A percentile compares a stretch with the other conserved stretches of the same genome.
Conservation (phyloP, 2,888 invertebrate genomes). For the Sminthurides aquaticus region DNA sequence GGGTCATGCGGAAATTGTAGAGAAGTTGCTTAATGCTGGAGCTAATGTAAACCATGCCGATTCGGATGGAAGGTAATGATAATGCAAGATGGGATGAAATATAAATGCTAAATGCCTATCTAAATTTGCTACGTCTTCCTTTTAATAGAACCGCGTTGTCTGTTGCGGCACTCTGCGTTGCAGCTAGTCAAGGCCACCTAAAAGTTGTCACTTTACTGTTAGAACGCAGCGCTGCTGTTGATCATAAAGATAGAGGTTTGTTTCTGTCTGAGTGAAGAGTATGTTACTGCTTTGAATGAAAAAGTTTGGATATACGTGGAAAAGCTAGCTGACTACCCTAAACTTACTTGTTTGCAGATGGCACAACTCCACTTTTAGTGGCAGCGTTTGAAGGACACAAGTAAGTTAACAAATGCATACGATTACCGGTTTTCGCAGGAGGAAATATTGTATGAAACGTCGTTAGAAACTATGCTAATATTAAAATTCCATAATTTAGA, state of each 20-base stretch:
- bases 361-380: conserved; percentile 77
- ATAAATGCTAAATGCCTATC: too few species aligned
- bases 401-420: conserved; percentile 48
- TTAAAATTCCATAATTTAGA: conserved; percentile 51
- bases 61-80: conserved; percentile 61
- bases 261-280: not conserved
- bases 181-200: conserved; percentile 58
- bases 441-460: not conserved
- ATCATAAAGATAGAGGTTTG: conserved; percentile 62
- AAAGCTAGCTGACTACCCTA: not conserved
- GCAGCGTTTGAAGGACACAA: conserved; percentile 87
- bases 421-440: too few species aligned
- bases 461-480: not conserved
- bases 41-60: conserved; percentile 80
- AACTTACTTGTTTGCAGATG: conserved; percentile 53
- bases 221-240: conserved; percentile 74
- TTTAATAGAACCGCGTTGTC: conserved; percentile 65
- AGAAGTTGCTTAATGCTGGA: conserved; percentile 69
- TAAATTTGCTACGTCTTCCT: too few species aligned
- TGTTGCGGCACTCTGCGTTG: conserved; percentile 77
- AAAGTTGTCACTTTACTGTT: conserved; percentile 63
- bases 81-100: not conserved
- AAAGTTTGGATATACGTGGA: not conserved
- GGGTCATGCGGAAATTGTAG: conserved; percentile 88
- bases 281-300: not conserved